A percentile compares a stretch with the other conserved stretches of the same genome.
phyloP scores from a whole-genome alignment of 1,140 invertebrate species.

The Lysiphlebus fabarum region DNA sequence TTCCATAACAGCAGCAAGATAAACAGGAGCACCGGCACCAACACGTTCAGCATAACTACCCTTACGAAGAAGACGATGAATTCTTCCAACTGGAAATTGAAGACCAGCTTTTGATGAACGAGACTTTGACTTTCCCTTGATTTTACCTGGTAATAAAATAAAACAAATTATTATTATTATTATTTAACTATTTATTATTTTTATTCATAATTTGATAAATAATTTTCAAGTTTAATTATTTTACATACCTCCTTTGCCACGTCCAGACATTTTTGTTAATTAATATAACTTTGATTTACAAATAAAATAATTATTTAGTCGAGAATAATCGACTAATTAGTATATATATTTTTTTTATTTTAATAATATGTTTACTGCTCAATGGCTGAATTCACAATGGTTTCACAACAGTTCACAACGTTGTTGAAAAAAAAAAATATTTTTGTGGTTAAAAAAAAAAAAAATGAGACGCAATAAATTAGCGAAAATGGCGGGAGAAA shows the following conservation, averaged over 20 bases:
- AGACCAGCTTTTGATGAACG: conserved; percentile 66
- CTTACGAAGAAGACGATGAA: conserved; percentile 64
- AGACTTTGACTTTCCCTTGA: conserved; percentile 58
- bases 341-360: too few species aligned
- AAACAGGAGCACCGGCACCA: conserved; percentile 64
- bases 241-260: conserved; percentile 39
- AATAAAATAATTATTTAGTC: too few species aligned
- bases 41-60: conserved; percentile 65
- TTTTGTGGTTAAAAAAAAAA: too few species aligned
- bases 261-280: conserved; percentile 33
- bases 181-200: conserved; percentile 8
- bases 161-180: conserved; percentile 2
- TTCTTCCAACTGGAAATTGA: conserved; percentile 63
- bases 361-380: too few species aligned
- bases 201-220: conserved; percentile 32
- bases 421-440: too few species aligned
- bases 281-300: neutral
- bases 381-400: too few species aligned
- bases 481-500: too few species aligned
- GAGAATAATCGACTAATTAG: too few species aligned
- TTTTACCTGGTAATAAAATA: conserved; percentile 37
- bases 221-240: neutral
- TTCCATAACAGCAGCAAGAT: conserved; percentile 62
- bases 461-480: too few species aligned
- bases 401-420: too few species aligned